Percentiles rank a stretch among this genome's conserved stretches.
phyloP scores from a whole-genome alignment of 2,113 vertebrate genomes.

The Trinectes maculatus region DNA sequence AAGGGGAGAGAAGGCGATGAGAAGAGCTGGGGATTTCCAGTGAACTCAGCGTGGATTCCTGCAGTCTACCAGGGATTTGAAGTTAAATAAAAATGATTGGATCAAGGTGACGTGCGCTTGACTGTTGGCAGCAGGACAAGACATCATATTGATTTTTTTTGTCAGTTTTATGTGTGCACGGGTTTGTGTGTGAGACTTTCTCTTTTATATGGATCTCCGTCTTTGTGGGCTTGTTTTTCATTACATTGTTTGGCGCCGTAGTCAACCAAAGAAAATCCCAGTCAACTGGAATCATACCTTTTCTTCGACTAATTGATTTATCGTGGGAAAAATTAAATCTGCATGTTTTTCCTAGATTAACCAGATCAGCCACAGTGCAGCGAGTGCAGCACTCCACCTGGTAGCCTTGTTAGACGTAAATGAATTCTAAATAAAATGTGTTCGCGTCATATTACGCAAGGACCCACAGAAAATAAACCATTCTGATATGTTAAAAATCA shows the following conservation, averaged over 20 bases:
- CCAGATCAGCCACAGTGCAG: not conserved
- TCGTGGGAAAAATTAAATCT: not conserved
- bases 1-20: conserved; percentile 16
- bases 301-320: not conserved
- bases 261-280: not conserved
- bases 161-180: conserved; percentile 42
- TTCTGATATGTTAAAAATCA: too few relatives aligned
- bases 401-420: not conserved
- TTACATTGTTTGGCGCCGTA: conserved; percentile 3
- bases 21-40: conserved; percentile 63
- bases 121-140: conserved; percentile 49
- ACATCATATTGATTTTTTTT: conserved; percentile 32
- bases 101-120: conserved; percentile 64
- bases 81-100: conserved; percentile 65
- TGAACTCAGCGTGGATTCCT: conserved; percentile 46
- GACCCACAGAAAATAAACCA: too few relatives aligned
- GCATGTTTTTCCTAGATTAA: not conserved
- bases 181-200: conserved; percentile 8
- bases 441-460: too few relatives aligned
- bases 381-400: too few relatives aligned
- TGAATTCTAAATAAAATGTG: too few relatives aligned
- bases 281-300: not conserved
- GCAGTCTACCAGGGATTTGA: conserved; percentile 46
- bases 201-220: conserved; percentile 17
- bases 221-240: conserved; percentile 27